A percentile compares a stretch with the other conserved stretches of the same genome.
Evolutionary conservation across 2,888 invertebrate species (phyloP).

Genomic region (Acleris laterana): DNA sequence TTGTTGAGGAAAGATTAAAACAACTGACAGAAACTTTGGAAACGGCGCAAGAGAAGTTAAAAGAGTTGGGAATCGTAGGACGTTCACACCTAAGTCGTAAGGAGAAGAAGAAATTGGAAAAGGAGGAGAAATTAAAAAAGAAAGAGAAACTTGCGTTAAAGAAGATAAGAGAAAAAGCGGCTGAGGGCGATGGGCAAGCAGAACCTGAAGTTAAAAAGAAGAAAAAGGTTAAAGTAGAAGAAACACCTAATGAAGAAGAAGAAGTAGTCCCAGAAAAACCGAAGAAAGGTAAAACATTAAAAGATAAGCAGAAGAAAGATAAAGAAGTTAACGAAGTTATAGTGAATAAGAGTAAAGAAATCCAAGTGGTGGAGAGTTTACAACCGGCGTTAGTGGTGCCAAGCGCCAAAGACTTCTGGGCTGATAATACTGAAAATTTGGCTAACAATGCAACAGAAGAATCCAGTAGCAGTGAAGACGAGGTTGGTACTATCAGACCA

Average conservation of each 20-base stretch:
- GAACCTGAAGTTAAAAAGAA: constrained; percentile 35
- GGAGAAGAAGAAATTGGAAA: constrained; percentile 36
- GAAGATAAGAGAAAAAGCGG: constrained; percentile 44
- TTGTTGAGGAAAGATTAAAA: constrained; percentile 55
- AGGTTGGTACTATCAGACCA: too few relatives aligned
- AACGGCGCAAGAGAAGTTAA: constrained; percentile 53
- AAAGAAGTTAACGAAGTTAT: constrained; percentile 45
- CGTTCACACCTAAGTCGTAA: constrained; percentile 43
- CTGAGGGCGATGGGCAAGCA: constrained; percentile 1
- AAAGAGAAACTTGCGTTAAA: constrained; percentile 37
- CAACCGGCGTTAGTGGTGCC: constrained; percentile 66
- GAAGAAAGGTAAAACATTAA: constrained; percentile 41
- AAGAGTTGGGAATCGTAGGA: constrained; percentile 47
- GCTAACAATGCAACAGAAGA: constrained; percentile 48
- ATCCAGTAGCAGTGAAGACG: constrained; percentile 73
- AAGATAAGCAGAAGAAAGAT: constrained; percentile 43
- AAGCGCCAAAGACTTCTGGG: constrained; percentile 74
- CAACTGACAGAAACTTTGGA: constrained; percentile 57
- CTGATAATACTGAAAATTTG: constrained; percentile 44
- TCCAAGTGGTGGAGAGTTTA: constrained; percentile 55
- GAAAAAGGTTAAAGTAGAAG: constrained; percentile 39
- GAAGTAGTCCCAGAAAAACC: constrained; percentile 44
- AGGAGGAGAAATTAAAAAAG: constrained; percentile 42
- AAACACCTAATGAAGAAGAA: constrained; percentile 41
- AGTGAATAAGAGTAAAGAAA: constrained; percentile 40